Base-by-base conservation (phyloP, 64 coral and sea anemone genomes). In the Astreopora myriophthalma region DNA sequence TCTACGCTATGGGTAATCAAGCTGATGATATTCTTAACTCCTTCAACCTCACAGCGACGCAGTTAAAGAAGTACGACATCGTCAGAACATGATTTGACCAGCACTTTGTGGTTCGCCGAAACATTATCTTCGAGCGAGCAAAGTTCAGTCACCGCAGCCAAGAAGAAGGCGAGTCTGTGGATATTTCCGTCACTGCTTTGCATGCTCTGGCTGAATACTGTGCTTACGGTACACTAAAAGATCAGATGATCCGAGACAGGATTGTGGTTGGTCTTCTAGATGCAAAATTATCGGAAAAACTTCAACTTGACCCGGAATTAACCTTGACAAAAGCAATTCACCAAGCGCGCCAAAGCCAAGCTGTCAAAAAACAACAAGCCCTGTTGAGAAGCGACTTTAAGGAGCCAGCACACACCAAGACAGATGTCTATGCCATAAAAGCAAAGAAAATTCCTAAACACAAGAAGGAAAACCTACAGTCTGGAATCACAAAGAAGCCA, bases 181-280 rank as follows among this genome's bases (percentile, higher is more conserved):
- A 80, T 34, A 46, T 49, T 16, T 93, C 87, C 25, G 34, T 93
- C 44, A 73, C 66, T 19, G 67, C 78, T 29, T 48, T 94, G 27
- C 78, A 94, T 79, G 77, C 38, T 39, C 55, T 84, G 29, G 85
- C 92, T 22, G 60, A 84, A 82, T 48, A 81, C 44, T 88, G 85
- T 40, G 24, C 34, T 16, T 85, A 74, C 17, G 92, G 78, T 62
- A 72, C 74, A 35, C 78, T 94, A 28, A 87, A 39, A 28, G 92
- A 94, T 27, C 75, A 94, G 58, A 79, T 94, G 74, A 88, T 94
- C 38, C 62, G 85, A 80, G 84, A 87, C 46, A 75, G 91, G 22
- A 80, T 93, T 30, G 52, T 93, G 17, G 63, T 79, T 16, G 83
- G 72, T 66, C 73, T 93, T 37, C 69, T 37, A 65, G 83, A 87